Evolutionary conservation across 2,888 invertebrate genomes (phyloP).

Genomic region (Cartodere bifasciata): DNA sequence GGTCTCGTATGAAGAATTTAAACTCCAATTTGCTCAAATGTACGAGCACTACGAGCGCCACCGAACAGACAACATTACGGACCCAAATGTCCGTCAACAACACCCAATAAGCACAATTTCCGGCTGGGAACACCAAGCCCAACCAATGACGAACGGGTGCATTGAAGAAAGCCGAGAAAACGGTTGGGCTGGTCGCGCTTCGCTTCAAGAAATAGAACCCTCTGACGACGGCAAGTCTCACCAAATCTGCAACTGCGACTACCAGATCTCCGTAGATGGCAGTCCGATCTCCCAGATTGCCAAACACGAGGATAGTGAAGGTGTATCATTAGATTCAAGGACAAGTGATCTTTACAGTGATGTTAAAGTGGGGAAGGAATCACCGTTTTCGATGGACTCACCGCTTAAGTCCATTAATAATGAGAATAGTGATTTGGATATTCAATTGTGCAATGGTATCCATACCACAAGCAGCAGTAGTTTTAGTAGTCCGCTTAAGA

Average conservation of each 20-base stretch:
- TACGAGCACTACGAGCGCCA: conserved; percentile 92
- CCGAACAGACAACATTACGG: conserved; percentile 87
- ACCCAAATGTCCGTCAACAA: conserved; percentile 84
- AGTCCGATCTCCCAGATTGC: conserved; percentile 37
- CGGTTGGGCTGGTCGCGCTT: conserved; percentile 24
- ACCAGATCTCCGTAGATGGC: conserved; percentile 37
- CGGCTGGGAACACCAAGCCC: conserved; percentile 70
- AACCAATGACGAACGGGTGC: conserved; percentile 30
- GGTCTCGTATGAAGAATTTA: conserved; percentile 97
- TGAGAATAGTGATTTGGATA: no score
- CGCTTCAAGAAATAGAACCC: conserved; percentile 26
- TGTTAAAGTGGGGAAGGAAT: conserved; percentile 46
- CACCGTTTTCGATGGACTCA: conserved; percentile 39
- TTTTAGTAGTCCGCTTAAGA: conserved; percentile 30
- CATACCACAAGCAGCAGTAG: conserved; percentile 31
- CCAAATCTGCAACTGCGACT: conserved; percentile 32
- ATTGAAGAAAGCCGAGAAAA: conserved; percentile 24
- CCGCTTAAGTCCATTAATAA: conserved; percentile 32
- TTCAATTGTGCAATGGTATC: conserved; percentile 35
- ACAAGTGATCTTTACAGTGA: conserved; percentile 48
- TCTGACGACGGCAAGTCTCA: conserved; percentile 31
- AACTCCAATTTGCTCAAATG: conserved; percentile 94
- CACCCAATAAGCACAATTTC: conserved; percentile 93
- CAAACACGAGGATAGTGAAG: conserved; percentile 38
- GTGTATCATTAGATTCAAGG: conserved; percentile 40